These are phyloP conservation scores for Hydriomena furcata DNA, from an alignment of 2,888 invertebrate species.

Conservation along the genomic window DNA sequence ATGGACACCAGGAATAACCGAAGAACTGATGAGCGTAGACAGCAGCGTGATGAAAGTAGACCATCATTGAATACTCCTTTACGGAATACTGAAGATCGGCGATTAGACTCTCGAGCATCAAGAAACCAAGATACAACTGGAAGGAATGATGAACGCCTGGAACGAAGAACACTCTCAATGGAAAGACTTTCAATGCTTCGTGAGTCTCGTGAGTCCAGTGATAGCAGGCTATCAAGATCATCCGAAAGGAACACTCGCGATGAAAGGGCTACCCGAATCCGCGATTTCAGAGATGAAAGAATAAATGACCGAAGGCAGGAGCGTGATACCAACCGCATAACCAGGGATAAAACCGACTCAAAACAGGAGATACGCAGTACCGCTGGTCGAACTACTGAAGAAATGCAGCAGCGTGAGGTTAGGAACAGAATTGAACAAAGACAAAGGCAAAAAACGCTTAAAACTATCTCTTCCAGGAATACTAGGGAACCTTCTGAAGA, in stretches of 20 bases:
- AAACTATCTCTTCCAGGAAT: not conserved
- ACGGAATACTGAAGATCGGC: slow-evolving; percentile 9
- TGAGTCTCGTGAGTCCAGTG: slow-evolving; percentile 4
- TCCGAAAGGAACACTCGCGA: slow-evolving; percentile 13
- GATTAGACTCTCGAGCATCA: not conserved
- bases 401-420: slow-evolving; percentile 3
- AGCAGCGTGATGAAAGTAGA: slow-evolving; percentile 17
- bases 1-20: slow-evolving; percentile 9
- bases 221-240: slow-evolving; percentile 3
- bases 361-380: not conserved
- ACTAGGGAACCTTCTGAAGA: slow-evolving; percentile 1
- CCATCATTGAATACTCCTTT: not conserved
- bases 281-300: slow-evolving; percentile 9
- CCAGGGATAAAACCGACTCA: not conserved
- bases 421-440: not conserved
- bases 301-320: not conserved
- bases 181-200: slow-evolving; percentile 6
- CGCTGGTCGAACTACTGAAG: not conserved
- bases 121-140: not conserved
- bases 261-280: slow-evolving; percentile 8
- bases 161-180: slow-evolving; percentile 8
- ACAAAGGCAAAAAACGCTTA: slow-evolving; percentile 3
- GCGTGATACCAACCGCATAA: not conserved
- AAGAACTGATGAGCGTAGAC: slow-evolving; percentile 12
- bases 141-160: slow-evolving; percentile 2